Evolutionary conservation across 2,113 vertebrate species (phyloP).

Genomic region (Emydocephalus ijimae): DNA sequence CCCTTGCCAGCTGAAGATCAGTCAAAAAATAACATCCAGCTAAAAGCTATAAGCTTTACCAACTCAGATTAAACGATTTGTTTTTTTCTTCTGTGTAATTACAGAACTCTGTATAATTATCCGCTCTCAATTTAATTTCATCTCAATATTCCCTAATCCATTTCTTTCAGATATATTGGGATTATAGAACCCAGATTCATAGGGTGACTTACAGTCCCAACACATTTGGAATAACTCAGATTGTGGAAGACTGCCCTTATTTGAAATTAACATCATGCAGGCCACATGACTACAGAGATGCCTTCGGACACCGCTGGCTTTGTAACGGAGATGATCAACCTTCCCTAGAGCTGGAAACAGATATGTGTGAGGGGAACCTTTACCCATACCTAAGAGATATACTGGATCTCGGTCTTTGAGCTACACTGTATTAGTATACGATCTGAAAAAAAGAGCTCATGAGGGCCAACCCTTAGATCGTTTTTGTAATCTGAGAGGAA

Average conservation of each 20-base stretch:
- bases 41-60: not conserved
- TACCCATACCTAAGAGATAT: too few relatives aligned
- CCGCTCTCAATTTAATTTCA: not conserved
- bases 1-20: slow-evolving; percentile 46
- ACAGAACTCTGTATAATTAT: not conserved
- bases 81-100: too few relatives aligned
- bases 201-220: not conserved
- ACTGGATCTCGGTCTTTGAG: not conserved
- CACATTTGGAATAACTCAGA: not conserved
- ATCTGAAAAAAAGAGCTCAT: not conserved
- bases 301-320: too few relatives aligned
- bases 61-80: not conserved
- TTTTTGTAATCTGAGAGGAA: not conserved
- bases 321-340: too few relatives aligned
- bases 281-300: too few relatives aligned
- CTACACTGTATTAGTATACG: not conserved
- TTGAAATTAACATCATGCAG: not conserved
- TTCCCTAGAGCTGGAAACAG: too few relatives aligned
- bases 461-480: not conserved
- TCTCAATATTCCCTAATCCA: not conserved
- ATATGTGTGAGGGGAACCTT: too few relatives aligned
- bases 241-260: not conserved
- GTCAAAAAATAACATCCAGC: slow-evolving; percentile 19
- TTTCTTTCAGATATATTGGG: not conserved
- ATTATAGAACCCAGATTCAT: not conserved